Percentiles rank a stretch among this genome's conserved stretches.
These are phyloP conservation scores for Drymonia ruficornis DNA, from an alignment of 2,888 invertebrate species.

Conservation along the genomic window DNA sequence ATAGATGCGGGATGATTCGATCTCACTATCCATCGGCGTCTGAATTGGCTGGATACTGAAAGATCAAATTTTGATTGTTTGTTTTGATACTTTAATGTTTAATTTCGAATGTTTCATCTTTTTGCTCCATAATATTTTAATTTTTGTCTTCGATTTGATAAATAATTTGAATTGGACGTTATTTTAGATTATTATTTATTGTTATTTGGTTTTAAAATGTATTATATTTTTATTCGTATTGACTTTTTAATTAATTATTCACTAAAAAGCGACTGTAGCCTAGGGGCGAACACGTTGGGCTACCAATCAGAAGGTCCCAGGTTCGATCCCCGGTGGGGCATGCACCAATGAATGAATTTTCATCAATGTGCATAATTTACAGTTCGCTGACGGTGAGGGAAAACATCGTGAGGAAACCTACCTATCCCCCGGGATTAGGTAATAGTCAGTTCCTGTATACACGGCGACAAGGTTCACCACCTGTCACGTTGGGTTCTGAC, in stretches of 20 bases:
- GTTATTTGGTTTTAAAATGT: neutral
- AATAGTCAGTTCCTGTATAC: no score
- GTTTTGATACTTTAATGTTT: neutral
- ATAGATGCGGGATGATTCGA: slow-evolving; percentile 86
- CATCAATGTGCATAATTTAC: no score
- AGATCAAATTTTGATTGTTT: slow-evolving; percentile 13
- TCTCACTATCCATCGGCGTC: slow-evolving; percentile 89
- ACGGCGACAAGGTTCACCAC: no score
- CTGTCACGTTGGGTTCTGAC: no score
- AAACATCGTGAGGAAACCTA: no score
- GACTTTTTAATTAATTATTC: neutral
- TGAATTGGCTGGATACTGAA: slow-evolving; percentile 85
- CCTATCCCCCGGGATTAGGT: no score
- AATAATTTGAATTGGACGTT: neutral
- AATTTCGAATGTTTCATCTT: slow-evolving; percentile 1
- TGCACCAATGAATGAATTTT: no score
- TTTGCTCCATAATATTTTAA: neutral
- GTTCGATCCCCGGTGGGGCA: no score
- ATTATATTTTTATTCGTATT: neutral
- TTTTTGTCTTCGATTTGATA: neutral
- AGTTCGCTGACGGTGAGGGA: no score
- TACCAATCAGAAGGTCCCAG: no score
- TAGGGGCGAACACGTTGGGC: no score
- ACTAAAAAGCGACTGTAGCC: no score
- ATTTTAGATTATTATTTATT: neutral